Conservation (phyloP, 2,888 invertebrate species). For the Drosophila nr. fundita region DNA sequence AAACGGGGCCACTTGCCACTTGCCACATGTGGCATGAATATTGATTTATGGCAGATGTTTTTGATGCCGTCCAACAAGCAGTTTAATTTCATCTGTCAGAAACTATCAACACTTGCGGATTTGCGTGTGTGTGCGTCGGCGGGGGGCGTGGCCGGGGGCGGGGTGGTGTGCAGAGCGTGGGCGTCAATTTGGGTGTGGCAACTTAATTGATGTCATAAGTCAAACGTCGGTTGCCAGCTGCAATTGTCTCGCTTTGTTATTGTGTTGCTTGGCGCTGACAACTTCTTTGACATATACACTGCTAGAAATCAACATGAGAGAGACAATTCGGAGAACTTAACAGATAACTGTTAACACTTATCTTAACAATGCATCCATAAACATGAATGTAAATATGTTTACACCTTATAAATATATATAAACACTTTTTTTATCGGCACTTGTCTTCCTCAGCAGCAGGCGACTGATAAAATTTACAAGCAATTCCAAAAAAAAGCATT, state of each 20-base stretch:
- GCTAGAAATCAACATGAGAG: conserved; percentile 11
- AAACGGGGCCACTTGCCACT: conserved; percentile 15
- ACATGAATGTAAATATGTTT: conserved; percentile 1
- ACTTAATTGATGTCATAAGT: conserved; percentile 52
- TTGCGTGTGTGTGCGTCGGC: not conserved
- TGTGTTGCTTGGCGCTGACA: not conserved
- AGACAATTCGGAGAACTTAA: conserved; percentile 2
- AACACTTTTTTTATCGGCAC: conserved; percentile 13
- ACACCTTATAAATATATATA: not conserved
- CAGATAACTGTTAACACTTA: conserved; percentile 35
- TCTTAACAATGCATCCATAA: conserved; percentile 12
- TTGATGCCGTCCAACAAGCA: conserved; percentile 38
- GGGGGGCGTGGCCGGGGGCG: not conserved
- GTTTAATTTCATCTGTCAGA: conserved; percentile 52
- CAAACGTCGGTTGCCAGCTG: conserved; percentile 33
- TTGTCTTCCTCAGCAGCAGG: conserved; percentile 10
- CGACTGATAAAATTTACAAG: conserved; percentile 11
- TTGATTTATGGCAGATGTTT: conserved; percentile 71
- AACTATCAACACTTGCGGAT: conserved; percentile 37
- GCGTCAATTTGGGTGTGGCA: not conserved
- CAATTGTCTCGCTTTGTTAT: conserved; percentile 16
- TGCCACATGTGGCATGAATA: conserved; percentile 34
- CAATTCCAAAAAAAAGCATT: not conserved
- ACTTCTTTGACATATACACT: conserved; percentile 18
- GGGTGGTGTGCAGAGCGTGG: not conserved